A percentile compares a stretch with the other conserved stretches of the same genome.
phyloP scores from a whole-genome alignment of 2,888 invertebrate genomes.

The Phyto melanocephala region DNA sequence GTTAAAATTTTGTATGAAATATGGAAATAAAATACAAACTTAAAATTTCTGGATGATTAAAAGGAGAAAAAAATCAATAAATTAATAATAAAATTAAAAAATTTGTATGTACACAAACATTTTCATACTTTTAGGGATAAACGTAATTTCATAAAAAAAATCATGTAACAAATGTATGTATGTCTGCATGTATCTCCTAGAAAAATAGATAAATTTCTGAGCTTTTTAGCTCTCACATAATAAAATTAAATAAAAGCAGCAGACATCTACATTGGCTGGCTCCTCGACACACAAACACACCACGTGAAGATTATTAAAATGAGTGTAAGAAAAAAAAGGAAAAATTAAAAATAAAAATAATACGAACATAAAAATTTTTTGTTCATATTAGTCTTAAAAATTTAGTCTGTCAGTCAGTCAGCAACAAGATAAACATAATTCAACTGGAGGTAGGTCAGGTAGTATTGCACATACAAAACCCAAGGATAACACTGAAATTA shows the following conservation, averaged over 20 bases:
- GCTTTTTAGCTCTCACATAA: neutral
- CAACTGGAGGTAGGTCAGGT: slow-evolving; percentile 69
- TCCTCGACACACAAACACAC: neutral
- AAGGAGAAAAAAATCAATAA: neutral
- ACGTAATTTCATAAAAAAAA: neutral
- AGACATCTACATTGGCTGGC: neutral
- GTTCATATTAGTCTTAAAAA: neutral
- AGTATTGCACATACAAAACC: slow-evolving; percentile 35
- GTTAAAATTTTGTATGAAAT: no score
- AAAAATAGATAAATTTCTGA: slow-evolving; percentile 1
- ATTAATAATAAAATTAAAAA: no score
- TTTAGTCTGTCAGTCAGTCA: slow-evolving; percentile 29
- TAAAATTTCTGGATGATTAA: neutral
- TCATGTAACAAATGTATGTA: neutral
- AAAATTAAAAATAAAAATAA: neutral
- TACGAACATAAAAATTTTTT: neutral
- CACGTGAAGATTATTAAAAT: neutral
- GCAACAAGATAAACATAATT: slow-evolving; percentile 59
- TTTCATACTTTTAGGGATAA: neutral
- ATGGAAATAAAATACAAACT: neutral
- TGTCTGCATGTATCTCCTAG: slow-evolving; percentile 11
- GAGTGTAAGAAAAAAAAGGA: neutral
- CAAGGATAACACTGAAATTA: slow-evolving; percentile 26
- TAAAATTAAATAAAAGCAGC: neutral
- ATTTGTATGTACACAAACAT: neutral